Evolutionary conservation across 2,113 vertebrate species (phyloP), one percentile per base, ranked within the genome.

Genomic region (Thalassarche chlororhynchos): DNA sequence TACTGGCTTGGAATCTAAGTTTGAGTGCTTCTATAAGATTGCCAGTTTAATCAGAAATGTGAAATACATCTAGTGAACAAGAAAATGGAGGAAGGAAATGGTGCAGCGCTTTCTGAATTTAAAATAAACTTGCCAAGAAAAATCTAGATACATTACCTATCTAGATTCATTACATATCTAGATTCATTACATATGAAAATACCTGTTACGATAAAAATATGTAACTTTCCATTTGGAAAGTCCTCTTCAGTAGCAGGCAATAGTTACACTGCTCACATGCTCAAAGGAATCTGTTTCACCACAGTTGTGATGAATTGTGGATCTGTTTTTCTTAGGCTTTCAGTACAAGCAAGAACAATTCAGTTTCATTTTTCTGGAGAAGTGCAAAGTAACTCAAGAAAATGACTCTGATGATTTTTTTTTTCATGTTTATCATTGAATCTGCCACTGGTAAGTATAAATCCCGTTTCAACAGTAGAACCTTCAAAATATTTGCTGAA

Each of bases 371-470:
- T 68, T 80, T 78, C 29, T 72, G 42, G 52, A 84, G 60, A 64
- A 97, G 80, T 49, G 60, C 87, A 75, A 91, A 69, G 3, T 52
- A 93, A 69, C 78, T 87, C 14, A 91, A 69, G 47, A 89, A 96
- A 95, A 97, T 98, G 97, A 54, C 2, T 96, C 61, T 77, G 18
- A 23, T 89, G 6, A 9, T 97, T 25, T 40, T 95, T 68, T 89
- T 97, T 6, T 62, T 91, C 34, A 38, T 95, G 19, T 60, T 96
- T 64, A 29, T 96, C 24, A 55, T 28, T 28, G 60, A 76, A 87
- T 87, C 95, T 79, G 66, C 93, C 11, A 14, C 76, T 61, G 93
- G 97, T 98, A 96, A 92, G 95, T 77, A 66, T 49, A 78, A 93
- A 54, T 21, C 29, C 47, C 12, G 29, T 75, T 89, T 93, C 40